Conservation (phyloP, 2,113 vertebrate species). For the Montifringilla adamsi region DNA sequence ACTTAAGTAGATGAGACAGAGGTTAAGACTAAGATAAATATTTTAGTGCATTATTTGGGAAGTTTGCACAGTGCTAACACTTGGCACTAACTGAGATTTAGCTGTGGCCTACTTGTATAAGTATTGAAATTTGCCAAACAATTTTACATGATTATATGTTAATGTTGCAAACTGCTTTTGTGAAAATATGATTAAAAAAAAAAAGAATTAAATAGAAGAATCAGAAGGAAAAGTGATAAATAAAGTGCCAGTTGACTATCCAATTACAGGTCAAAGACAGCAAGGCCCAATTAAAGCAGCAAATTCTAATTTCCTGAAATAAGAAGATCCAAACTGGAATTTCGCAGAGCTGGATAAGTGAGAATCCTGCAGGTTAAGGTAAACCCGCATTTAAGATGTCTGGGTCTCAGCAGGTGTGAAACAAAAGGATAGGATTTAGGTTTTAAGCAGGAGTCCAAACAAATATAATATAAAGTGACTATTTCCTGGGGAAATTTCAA, state of each 20-base stretch:
- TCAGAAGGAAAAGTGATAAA: not conserved
- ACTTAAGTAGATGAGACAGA: not conserved
- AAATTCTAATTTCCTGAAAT: not conserved
- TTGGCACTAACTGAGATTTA: not conserved
- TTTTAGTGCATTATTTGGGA: not conserved
- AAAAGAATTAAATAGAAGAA: not conserved
- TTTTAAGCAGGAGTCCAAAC: not conserved
- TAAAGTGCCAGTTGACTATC: not conserved
- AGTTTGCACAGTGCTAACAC: not conserved
- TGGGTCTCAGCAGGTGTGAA: not conserved
- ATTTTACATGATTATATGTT: not conserved
- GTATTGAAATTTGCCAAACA: not conserved
- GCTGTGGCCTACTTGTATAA: not conserved
- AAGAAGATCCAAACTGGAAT: not conserved
- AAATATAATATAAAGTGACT: not conserved
- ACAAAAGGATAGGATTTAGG: not conserved
- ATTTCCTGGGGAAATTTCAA: not conserved
- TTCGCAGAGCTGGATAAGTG: not conserved
- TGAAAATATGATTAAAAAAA: not conserved
- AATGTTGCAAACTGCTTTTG: not conserved
- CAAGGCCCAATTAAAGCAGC: not conserved
- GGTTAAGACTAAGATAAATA: not conserved
- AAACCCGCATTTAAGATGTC: not conserved
- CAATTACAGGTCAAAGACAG: not conserved
- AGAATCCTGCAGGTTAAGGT: not conserved